These are phyloP conservation scores for Terebella lapidaria DNA, from an alignment of 2,888 invertebrate species.

Conservation along the genomic window DNA sequence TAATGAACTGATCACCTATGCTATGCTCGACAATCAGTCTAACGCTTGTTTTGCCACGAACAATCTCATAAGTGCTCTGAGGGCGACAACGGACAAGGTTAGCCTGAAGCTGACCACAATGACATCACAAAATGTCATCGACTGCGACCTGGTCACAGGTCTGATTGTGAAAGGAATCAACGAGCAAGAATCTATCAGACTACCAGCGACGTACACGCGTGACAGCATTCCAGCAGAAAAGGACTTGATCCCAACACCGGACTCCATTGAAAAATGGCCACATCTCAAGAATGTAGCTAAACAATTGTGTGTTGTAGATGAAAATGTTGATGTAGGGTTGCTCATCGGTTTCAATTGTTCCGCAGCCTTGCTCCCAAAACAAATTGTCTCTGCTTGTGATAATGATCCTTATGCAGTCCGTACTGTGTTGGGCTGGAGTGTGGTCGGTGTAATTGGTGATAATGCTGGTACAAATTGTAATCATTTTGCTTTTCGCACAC, in stretches of 20 bases:
- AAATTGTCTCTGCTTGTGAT: too few relatives aligned
- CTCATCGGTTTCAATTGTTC: not conserved
- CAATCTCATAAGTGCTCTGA: not conserved
- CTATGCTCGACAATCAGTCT: slow-evolving; percentile 3
- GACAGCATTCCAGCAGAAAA: not conserved
- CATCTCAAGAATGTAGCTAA: not conserved
- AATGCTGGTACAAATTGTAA: not conserved
- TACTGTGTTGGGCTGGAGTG: too few relatives aligned
- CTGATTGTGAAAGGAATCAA: not conserved
- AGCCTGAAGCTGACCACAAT: not conserved
- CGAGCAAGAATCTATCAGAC: not conserved
- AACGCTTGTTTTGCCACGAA: not conserved
- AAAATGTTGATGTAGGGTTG: not conserved
- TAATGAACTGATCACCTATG: not conserved
- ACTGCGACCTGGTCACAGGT: not conserved
- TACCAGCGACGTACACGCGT: not conserved
- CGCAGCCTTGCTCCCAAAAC: too few relatives aligned
- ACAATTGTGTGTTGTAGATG: not conserved
- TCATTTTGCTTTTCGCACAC: not conserved
- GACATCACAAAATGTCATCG: not conserved
- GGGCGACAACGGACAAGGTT: not conserved
- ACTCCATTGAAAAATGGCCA: not conserved
- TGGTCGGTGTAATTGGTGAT: not conserved
- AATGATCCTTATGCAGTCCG: not conserved
- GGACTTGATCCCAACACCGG: not conserved